Base-by-base conservation (phyloP, 2,113 vertebrate species). In the Phyllostomus discolor region DNA sequence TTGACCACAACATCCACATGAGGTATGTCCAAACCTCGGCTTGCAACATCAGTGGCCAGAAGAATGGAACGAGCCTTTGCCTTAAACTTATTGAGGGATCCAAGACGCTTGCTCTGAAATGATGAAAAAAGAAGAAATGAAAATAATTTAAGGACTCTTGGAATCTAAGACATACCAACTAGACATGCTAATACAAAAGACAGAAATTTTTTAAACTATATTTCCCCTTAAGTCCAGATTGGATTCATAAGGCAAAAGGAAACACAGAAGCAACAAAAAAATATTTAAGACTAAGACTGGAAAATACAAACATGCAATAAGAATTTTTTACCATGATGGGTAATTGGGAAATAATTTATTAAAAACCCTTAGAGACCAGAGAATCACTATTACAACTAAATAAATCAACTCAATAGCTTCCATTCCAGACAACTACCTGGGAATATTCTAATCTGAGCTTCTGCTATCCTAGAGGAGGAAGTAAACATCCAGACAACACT, bases 1-100 rank as follows among this genome's bases (percentile, higher is more conserved):
- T 99, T 99, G 93, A 99, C 99, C 93, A 99, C 99, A 2, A 99
- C 99, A 98, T 99, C 99, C 1, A 99, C 99, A 0, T 99, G 99
- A 38, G 99, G 99, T 66, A 99, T 99, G 97, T 99, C 99, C 93
- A 99, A 97, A 4, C 99, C 99, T 95, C 99, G 98, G 97, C 99
- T 99, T 6, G 99, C 99, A 96, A 99, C 99, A 43, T 99, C 99
- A 6, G 99, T 99, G 4, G 99, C 99, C 95, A 99, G 98, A 88
- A 99, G 98, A 95, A 99, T 99, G 0, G 99, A 99, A 6, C 99
- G 99, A 72, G 99, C 98, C 98, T 99, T 99, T 19, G 99, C 99
- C 97, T 99, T 99, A 98, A 99, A 99, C 96, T 99, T 99, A 98
- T 99, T 99, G 28, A 99, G 98, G 7, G 99, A 98, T 26, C 99